Conservation (phyloP, 2,113 vertebrate genomes). For the Cygnus atratus region DNA sequence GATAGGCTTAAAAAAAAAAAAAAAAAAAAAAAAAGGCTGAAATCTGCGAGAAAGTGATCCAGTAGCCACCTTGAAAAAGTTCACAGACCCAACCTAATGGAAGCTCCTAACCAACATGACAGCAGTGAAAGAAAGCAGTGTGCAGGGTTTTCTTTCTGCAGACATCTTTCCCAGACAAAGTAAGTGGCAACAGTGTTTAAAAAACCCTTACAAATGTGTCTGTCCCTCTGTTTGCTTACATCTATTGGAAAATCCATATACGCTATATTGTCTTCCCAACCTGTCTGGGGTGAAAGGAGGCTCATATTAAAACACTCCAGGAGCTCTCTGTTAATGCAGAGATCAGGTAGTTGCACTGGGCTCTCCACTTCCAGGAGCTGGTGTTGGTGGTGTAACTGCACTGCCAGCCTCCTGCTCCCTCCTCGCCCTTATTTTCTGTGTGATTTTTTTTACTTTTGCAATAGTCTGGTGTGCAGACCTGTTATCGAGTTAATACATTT, state of each 20-base stretch:
- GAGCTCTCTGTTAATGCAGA: rapidly evolving
- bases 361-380: background rate
- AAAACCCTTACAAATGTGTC: background rate
- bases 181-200: background rate
- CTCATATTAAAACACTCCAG: background rate
- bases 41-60: background rate
- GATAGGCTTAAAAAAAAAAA: background rate
- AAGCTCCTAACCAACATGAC: background rate
- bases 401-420: background rate
- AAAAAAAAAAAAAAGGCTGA: background rate
- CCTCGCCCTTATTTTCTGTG: background rate
- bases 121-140: background rate
- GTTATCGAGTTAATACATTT: background rate
- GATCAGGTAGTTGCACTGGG: rapidly evolving
- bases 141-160: background rate
- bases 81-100: background rate
- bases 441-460: background rate
- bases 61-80: background rate
- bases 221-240: background rate
- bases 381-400: rapidly evolving
- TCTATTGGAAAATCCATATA: background rate
- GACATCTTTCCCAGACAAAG: background rate
- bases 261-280: background rate
- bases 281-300: background rate
- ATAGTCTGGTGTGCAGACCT: background rate